Base-by-base conservation (phyloP, 2,888 invertebrate species). In the Tiliacea aurago region DNA sequence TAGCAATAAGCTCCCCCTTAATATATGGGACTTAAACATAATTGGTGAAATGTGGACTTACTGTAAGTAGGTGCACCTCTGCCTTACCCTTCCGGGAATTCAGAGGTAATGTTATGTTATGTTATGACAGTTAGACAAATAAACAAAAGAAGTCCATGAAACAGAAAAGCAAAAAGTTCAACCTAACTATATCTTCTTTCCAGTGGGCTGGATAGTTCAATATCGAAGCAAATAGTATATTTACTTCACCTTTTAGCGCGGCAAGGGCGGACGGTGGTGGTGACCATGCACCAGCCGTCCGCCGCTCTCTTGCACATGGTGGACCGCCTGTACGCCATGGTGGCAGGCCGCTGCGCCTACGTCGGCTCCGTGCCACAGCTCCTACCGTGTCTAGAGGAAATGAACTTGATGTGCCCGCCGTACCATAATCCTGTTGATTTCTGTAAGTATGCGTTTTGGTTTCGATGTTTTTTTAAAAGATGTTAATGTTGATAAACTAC, bases 371-470 rank as follows among this genome's bases (percentile, higher is more conserved):
- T 98, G 1, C 96, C 97, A 47, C 97, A 97, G 73, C 94, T 99
- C 37, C 96, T 99, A 65, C 98, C 98, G 0, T 99, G 98, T 95
- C 94, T 99, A 77, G 96, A 97, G 67, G 97, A 97, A 80, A 95
- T 97, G 75, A 97, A 97, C 82, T 95, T 99, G 20, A 95, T 96
- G 45, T 99, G 99, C 93, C 99, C 99, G 0, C 97, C 98, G 23
- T 98, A 98, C 89, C 98, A 99, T 93, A 99, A 99, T 95, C 99
- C 99, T 56, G 98, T 99, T 23, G 99, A 99, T 93, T 99, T 97
- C 94, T 97, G 99, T 98, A 94, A 97, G 97, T 96, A 86, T 78
- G 3, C 2, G 2, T 6, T 20, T 33, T 18, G 45, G 9, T 53
- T 20, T n/a, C n/a, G 15, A 33, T 20, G 15, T 53, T 53, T n/a